phyloP scores from a whole-genome alignment of 2,888 invertebrate species.

The Nephrocerus scutellatus region DNA sequence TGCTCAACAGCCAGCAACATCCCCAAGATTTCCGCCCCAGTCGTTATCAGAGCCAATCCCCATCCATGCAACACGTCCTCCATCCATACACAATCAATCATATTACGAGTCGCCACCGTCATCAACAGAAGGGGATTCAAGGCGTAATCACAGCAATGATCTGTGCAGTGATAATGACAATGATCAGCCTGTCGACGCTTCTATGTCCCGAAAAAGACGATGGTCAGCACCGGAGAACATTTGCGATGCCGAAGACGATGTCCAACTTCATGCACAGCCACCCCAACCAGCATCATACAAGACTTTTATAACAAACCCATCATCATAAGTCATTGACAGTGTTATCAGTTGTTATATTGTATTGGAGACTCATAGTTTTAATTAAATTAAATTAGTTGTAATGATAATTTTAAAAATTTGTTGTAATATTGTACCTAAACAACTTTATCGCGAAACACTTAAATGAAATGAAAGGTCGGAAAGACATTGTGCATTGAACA shows the following conservation, averaged over 20 bases:
- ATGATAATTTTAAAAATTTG: too few relatives aligned
- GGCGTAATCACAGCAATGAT: slow-evolving; percentile 17
- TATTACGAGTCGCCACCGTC: slow-evolving; percentile 21
- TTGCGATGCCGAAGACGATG: slow-evolving; percentile 41
- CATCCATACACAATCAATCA: slow-evolving; percentile 22
- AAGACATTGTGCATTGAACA: too few relatives aligned
- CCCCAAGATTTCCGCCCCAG: slow-evolving; percentile 19
- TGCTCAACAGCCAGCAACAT: too few relatives aligned
- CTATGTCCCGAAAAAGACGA: slow-evolving; percentile 40
- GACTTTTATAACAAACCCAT: slow-evolving; percentile 13
- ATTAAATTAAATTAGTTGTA: too few relatives aligned
- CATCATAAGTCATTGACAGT: too few relatives aligned
- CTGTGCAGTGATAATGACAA: slow-evolving; percentile 19
- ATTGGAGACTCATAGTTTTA: too few relatives aligned
- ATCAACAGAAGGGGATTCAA: slow-evolving; percentile 15
- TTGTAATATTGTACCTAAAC: too few relatives aligned
- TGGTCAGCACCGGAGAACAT: slow-evolving; percentile 52
- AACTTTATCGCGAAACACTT: too few relatives aligned
- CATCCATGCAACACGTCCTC: slow-evolving; percentile 18
- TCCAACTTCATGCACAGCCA: slow-evolving; percentile 17
- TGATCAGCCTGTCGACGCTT: slow-evolving; percentile 27
- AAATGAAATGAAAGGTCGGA: too few relatives aligned
- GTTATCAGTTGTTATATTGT: too few relatives aligned
- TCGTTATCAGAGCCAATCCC: slow-evolving; percentile 22
- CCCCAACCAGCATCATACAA: slow-evolving; percentile 19